Conservation (phyloP, 2,888 invertebrate genomes). For the Drosophila seclusa region DNA sequence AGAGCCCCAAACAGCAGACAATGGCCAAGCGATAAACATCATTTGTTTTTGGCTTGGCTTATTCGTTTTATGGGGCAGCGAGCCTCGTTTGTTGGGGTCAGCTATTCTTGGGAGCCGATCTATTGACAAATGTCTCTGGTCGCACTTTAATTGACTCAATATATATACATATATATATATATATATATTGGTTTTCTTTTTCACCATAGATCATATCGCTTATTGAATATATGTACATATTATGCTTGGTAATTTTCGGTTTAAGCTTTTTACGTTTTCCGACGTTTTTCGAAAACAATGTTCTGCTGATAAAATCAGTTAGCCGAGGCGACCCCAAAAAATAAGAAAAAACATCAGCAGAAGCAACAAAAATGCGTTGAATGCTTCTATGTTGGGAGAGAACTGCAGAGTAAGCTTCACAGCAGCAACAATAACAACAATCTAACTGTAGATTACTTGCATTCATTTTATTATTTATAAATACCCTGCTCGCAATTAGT, state of each 20-base stretch:
- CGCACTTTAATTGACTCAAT: slow-evolving; percentile 70
- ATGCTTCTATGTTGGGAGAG: slow-evolving; percentile 14
- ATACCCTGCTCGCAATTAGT: not conserved
- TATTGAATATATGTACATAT: slow-evolving; percentile 49
- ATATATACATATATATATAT: not conserved
- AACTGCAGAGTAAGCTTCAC: slow-evolving; percentile 9
- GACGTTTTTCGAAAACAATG: slow-evolving; percentile 26
- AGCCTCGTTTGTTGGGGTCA: slow-evolving; percentile 46
- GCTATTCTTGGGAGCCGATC: slow-evolving; percentile 47
- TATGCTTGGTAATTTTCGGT: slow-evolving; percentile 42
- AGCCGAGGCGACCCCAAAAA: slow-evolving; percentile 31
- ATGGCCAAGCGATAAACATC: slow-evolving; percentile 71
- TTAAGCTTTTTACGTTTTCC: slow-evolving; percentile 22
- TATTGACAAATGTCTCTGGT: slow-evolving; percentile 72
- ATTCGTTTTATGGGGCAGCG: slow-evolving; percentile 8
- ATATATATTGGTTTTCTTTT: slow-evolving; percentile 31
- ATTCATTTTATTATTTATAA: slow-evolving; percentile 11
- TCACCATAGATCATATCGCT: slow-evolving; percentile 52
- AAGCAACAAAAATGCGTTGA: slow-evolving; percentile 32
- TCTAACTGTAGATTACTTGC: slow-evolving; percentile 40
- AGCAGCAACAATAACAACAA: slow-evolving; percentile 8
- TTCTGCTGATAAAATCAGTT: slow-evolving; percentile 53
- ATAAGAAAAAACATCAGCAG: not conserved
- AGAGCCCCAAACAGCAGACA: slow-evolving; percentile 57
- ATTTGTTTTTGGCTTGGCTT: slow-evolving; percentile 50